phyloP scores from a whole-genome alignment of 1,140 invertebrate species.

The Drosophila punjabiensis region DNA sequence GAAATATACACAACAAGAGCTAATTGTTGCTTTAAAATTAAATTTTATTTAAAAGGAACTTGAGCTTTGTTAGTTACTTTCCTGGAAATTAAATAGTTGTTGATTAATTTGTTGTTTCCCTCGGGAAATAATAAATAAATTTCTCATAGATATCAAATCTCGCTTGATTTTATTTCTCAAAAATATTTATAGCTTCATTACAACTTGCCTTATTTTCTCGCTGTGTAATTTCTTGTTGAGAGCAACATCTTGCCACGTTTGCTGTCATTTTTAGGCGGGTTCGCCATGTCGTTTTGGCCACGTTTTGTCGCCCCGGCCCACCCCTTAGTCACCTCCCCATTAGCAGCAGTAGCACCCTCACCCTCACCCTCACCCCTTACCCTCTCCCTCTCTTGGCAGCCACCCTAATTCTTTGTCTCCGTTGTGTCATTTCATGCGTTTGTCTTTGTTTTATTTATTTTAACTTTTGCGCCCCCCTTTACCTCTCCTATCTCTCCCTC shows the following conservation, averaged over 20 bases:
- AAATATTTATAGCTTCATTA: not conserved
- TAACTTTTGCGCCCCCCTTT: conserved; percentile 69
- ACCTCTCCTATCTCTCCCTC: conserved; percentile 19
- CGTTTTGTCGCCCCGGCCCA: conserved; percentile 37
- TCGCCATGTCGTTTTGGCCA: conserved; percentile 57
- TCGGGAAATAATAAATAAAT: too few species aligned
- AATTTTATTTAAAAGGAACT: not conserved
- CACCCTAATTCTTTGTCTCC: conserved; percentile 42
- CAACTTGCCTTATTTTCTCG: not conserved
- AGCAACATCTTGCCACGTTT: conserved; percentile 47
- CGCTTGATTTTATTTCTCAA: not conserved
- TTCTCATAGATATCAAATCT: too few species aligned
- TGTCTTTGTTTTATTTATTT: conserved; percentile 78
- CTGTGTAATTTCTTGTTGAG: not conserved
- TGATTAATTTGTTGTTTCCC: too few species aligned
- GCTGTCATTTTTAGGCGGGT: conserved; percentile 58
- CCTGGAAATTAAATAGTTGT: too few species aligned
- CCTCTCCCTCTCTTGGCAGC: not conserved
- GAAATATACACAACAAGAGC: not conserved
- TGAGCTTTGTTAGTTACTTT: too few species aligned
- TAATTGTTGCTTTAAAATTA: not conserved
- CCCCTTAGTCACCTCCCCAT: conserved; percentile 3
- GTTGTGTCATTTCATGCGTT: conserved; percentile 73
- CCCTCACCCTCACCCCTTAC: not conserved
- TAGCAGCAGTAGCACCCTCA: not conserved